Base-by-base conservation (phyloP, 2,113 vertebrate genomes). In the Scortum barcoo region DNA sequence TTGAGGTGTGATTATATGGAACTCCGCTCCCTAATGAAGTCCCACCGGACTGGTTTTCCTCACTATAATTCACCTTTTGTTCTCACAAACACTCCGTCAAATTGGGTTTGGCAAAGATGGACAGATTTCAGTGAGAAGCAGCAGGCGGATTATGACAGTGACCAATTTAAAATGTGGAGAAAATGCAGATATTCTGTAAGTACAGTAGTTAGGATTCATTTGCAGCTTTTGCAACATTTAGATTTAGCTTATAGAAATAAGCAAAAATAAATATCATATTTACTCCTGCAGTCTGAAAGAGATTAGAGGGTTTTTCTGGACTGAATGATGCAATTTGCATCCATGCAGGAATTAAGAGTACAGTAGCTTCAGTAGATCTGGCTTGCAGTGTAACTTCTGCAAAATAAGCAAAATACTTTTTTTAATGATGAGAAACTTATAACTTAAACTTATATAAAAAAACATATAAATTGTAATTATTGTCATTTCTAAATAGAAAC, bases 61-160 rank as follows among this genome's bases (percentile, higher is more conserved):
- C 46, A 81, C 76, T 75, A 6, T 67, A 68, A 66, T 46, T 84
- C 44, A 87, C 84, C 83, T 81, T 91, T 89, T 85, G 69, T 89
- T 82, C 76, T 66, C 67, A 71, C 26, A 86, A 72, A 61, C 48
- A 62, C 50, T 54, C 40, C 65, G 70, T 75, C 70, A 44, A 68
- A 71, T 80, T 2, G 1, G 48, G 42, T 77, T 63, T 74, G 51
- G 80, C 28, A 16, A 24, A 42, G 56, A n/a, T n/a, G 12, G 57
- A 30, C 33, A 26, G 6, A 62, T 80, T 73, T 65, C 69, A 72
- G 50, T 50, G 53, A 63, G 42, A 63, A 62, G 62, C 36, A 51
- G 4, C 7, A 10, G 13, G 46, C 48, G 26, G 50, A 51, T 76
- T 58, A 51, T 2, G 0, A 67, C 40, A 73, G 28, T 67, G 17